These are phyloP conservation scores for Zenarchopterus dispar DNA, from an alignment of 2,797 vertebrate genomes.

Conservation along the genomic window DNA sequence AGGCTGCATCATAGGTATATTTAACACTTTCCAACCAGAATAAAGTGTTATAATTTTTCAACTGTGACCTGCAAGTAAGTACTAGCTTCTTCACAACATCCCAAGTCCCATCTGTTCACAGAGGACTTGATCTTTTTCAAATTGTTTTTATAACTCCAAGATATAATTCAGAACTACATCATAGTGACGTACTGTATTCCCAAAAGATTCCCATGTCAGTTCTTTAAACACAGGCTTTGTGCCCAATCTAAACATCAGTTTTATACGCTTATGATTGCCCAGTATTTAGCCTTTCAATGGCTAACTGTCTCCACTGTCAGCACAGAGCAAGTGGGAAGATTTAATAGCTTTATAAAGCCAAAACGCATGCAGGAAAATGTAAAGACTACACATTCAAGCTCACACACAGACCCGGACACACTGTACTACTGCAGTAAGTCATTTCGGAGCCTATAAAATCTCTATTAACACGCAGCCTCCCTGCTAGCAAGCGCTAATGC, in stretches of 20 bases:
- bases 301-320: conserved; percentile 9
- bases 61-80: too few species aligned
- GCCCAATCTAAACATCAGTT: conserved; percentile 35
- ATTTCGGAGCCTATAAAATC: conserved; percentile 78
- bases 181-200: not conserved
- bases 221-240: conserved; percentile 26
- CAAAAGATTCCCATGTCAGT: conserved; percentile 5
- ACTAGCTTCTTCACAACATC: not conserved
- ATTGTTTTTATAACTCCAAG: not conserved
- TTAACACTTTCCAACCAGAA: not conserved
- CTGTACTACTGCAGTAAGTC: conserved; percentile 52
- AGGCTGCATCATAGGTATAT: not conserved
- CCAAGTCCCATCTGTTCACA: not conserved
- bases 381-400: conserved; percentile 11
- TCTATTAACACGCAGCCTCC: conserved; percentile 76
- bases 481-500: conserved; percentile 65
- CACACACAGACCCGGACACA: conserved; percentile 2
- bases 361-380: conserved; percentile 28
- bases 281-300: conserved; percentile 10
- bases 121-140: not conserved
- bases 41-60: not conserved
- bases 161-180: conserved; percentile 5
- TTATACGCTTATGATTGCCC: conserved; percentile 13
- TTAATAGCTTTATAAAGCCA: conserved; percentile 34
- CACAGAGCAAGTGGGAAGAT: conserved; percentile 38